phyloP scores from a whole-genome alignment of 2,888 invertebrate species.

The Pollenia amentaria region DNA sequence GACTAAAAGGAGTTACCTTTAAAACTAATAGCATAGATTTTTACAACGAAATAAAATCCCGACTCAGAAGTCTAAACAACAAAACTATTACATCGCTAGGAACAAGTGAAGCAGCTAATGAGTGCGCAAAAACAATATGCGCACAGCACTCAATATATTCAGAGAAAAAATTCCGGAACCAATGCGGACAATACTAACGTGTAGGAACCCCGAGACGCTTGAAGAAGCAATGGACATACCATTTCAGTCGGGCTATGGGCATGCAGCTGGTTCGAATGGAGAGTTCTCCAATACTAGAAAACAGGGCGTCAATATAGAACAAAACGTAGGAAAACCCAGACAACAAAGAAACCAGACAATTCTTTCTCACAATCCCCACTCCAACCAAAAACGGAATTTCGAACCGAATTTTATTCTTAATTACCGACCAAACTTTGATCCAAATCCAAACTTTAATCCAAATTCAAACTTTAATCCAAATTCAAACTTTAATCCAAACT shows the following conservation, averaged over 20 bases:
- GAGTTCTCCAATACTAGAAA: no score
- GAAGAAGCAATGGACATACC: slow-evolving; percentile 26
- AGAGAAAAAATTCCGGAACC: slow-evolving; percentile 19
- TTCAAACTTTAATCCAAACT: no score
- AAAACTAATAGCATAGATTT: slow-evolving; percentile 16
- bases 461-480: no score
- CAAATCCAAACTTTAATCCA: no score
- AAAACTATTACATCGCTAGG: slow-evolving; percentile 31
- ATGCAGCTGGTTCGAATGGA: no score
- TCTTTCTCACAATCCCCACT: no score
- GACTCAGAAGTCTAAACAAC: slow-evolving; percentile 31
- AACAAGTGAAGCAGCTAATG: neutral
- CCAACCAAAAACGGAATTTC: no score
- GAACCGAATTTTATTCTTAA: no score
- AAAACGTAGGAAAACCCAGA: no score
- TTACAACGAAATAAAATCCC: slow-evolving; percentile 28
- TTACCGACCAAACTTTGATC: no score
- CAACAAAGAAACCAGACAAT: no score
- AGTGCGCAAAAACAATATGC: slow-evolving; percentile 22
- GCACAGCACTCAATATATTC: slow-evolving; percentile 30
- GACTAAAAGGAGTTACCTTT: neutral
- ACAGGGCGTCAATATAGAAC: no score
- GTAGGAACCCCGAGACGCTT: slow-evolving; percentile 12
- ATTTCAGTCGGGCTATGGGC: slow-evolving; percentile 5
- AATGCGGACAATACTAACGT: slow-evolving; percentile 24